These are phyloP conservation scores for Leptodactylus fallax DNA, from an alignment of 2,797 vertebrate genomes.

Conservation along the genomic window DNA sequence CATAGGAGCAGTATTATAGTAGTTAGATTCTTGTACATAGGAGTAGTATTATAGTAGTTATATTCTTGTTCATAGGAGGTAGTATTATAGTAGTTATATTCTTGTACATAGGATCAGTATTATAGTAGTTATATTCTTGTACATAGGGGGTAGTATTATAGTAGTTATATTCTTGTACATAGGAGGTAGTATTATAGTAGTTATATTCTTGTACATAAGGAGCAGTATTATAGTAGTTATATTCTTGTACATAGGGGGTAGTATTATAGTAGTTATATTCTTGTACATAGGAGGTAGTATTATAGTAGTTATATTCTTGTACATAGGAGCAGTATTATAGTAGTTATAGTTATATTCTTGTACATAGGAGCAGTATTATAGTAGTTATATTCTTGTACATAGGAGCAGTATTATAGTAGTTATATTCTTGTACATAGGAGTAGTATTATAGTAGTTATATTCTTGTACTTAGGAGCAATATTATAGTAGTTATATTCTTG, in stretches of 20 bases:
- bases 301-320: neutral
- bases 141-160: neutral
- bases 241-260: neutral
- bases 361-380: neutral
- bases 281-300: neutral
- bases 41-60: conserved; percentile 2
- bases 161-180: conserved; percentile 7
- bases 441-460: conserved; percentile 18
- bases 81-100: conserved; percentile 10
- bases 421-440: conserved; percentile 8
- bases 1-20: neutral
- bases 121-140: neutral
- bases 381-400: conserved; percentile 2
- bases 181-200: neutral
- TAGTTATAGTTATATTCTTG: neutral
- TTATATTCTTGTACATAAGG: conserved; percentile 1
- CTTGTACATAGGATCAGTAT: neutral
- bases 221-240: conserved; percentile 1
- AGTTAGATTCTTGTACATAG: neutral
- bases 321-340: neutral
- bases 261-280: neutral
- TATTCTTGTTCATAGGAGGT: neutral
- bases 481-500: conserved; percentile 14
- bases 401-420: conserved; percentile 16
- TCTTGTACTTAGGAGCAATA: neutral